Conservation (phyloP, 2,888 invertebrate species). For the Drosophila testacea region DNA sequence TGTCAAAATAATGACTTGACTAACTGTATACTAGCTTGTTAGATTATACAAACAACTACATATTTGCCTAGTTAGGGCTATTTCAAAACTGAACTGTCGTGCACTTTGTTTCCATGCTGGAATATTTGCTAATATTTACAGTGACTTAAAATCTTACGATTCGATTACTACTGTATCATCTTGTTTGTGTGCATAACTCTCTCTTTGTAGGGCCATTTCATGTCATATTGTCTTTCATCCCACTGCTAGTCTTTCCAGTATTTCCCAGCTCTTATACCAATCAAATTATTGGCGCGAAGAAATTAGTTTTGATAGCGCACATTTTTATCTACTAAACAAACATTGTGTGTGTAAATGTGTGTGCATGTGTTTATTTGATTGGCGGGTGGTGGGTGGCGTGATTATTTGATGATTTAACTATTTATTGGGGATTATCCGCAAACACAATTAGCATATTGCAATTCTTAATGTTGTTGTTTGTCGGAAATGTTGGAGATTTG, state of each 20-base stretch:
- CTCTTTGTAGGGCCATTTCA: not conserved
- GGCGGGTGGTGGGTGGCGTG: constrained; percentile 45
- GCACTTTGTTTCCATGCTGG: constrained; percentile 1
- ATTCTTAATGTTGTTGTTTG: constrained; percentile 5
- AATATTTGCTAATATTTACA: not conserved
- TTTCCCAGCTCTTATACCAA: constrained; percentile 30
- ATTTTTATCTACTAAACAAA: constrained; percentile 22
- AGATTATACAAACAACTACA: not conserved
- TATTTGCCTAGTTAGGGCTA: not conserved
- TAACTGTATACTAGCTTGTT: not conserved
- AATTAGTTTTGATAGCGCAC: constrained; percentile 37
- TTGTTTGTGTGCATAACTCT: not conserved
- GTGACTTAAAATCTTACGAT: not conserved
- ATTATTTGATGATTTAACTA: constrained; percentile 31
- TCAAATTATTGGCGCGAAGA: constrained; percentile 45
- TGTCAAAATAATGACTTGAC: no score
- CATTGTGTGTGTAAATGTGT: constrained; percentile 8
- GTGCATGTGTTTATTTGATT: constrained; percentile 30
- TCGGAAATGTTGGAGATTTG: not conserved
- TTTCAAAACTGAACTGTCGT: not conserved
- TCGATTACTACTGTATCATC: constrained; percentile 2
- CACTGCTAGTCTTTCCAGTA: not conserved
- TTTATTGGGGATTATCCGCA: constrained; percentile 10
- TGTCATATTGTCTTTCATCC: not conserved
- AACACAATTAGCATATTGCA: constrained; percentile 21